A percentile compares a stretch with the other conserved stretches of the same genome.
phyloP scores from a whole-genome alignment of 2,113 vertebrate genomes.

The Cebus imitator region DNA sequence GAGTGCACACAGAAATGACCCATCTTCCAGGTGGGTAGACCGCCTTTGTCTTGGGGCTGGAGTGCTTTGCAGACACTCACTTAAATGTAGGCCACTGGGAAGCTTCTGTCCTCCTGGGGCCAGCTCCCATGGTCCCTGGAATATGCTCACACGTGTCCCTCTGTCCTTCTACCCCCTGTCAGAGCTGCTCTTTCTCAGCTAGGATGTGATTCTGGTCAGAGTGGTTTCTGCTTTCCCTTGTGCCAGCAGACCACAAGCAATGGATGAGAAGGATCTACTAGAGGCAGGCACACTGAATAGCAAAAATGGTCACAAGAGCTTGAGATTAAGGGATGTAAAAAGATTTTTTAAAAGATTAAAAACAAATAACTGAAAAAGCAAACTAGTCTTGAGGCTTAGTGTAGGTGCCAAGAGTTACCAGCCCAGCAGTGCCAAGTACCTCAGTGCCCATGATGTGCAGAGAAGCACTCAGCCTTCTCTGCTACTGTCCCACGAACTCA shows the following conservation, averaged over 20 bases:
- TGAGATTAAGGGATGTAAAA: no score
- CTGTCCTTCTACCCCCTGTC: no score
- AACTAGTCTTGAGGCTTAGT: not conserved
- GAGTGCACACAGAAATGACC: not conserved
- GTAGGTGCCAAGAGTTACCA: not conserved
- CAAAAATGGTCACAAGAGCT: not conserved
- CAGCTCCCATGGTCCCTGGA: not conserved
- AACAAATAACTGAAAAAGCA: not conserved
- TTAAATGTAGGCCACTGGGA: no score
- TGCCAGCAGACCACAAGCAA: not conserved
- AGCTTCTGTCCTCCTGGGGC: rapidly evolving
- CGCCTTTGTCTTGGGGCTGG: not conserved
- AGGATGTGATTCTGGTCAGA: not conserved
- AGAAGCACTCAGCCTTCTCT: rapidly evolving
- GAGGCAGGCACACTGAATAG: rapidly evolving
- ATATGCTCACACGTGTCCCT: rapidly evolving
- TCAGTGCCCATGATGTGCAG: rapidly evolving
- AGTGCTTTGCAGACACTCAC: no score
- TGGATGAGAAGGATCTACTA: not conserved
- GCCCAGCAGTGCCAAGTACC: rapidly evolving
- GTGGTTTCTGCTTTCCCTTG: not conserved
- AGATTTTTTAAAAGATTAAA: not conserved
- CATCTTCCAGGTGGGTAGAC: not conserved
- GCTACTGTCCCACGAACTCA: rapidly evolving
- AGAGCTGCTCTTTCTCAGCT: no score